A percentile compares a stretch with the other conserved stretches of the same genome.
phyloP scores from a whole-genome alignment of 2,797 vertebrate species.

The Tragopan temminckii region DNA sequence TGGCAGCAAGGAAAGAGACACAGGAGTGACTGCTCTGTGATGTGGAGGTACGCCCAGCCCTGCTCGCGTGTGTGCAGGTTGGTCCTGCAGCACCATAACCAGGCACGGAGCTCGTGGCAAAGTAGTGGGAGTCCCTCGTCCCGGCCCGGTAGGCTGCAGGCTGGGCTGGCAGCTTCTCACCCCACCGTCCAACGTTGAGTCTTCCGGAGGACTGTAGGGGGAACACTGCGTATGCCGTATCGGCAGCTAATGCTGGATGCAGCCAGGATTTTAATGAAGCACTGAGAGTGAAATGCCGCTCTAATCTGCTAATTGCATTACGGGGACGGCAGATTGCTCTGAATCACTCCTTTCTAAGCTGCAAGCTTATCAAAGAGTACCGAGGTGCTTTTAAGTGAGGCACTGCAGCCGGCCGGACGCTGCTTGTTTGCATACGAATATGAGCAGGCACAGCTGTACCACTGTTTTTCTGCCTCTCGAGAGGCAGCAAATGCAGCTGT shows the following conservation, averaged over 20 bases:
- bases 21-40: neutral
- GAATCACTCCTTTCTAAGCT: constrained; percentile 37
- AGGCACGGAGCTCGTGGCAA: neutral
- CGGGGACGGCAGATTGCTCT: constrained; percentile 50
- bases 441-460: constrained; percentile 24
- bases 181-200: constrained; percentile 1
- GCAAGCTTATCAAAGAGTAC: constrained; percentile 37
- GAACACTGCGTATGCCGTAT: constrained; percentile 29
- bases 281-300: constrained; percentile 55
- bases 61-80: neutral
- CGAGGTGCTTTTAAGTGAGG: constrained; percentile 46
- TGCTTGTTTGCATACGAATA: constrained; percentile 53
- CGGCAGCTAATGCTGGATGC: neutral
- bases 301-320: constrained; percentile 71
- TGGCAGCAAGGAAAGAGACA: neutral
- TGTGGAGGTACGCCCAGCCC: neutral
- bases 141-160: neutral
- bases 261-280: constrained; percentile 30
- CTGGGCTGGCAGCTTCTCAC: neutral
- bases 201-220: constrained; percentile 50
- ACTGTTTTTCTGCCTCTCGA: constrained; percentile 7
- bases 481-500: constrained; percentile 24
- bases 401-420: neutral
- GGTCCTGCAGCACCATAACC: neutral
- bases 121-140: neutral